Percentiles rank a stretch among this genome's conserved stretches.
Evolutionary conservation across 2,888 invertebrate genomes (phyloP).

Genomic region (Plusia festucae): DNA sequence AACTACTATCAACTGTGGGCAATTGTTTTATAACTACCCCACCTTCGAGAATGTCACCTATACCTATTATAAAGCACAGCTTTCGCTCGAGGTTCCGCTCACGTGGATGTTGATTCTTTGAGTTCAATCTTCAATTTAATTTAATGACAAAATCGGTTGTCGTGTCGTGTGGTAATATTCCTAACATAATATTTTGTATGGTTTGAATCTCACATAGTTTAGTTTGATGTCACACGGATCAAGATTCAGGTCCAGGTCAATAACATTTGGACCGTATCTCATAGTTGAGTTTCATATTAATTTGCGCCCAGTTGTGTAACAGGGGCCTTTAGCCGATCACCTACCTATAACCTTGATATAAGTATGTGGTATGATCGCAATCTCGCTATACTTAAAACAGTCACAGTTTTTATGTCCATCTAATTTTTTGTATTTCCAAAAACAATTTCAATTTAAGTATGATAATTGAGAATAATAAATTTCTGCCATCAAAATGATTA

Average conservation of each 20-base stretch:
- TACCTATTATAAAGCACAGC: too few relatives aligned
- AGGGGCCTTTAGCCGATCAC: neutral
- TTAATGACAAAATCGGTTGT: too few relatives aligned
- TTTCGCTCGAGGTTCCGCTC: too few relatives aligned
- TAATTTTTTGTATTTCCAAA: neutral
- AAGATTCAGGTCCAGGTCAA: neutral
- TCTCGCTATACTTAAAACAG: neutral
- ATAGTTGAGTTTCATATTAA: conserved; percentile 2
- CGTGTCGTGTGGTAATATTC: too few relatives aligned
- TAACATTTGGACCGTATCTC: conserved; percentile 2
- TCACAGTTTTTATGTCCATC: neutral
- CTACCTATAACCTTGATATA: neutral
- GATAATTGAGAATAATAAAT: neutral
- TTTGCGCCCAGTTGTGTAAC: conserved; percentile 15
- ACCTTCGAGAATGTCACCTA: too few relatives aligned
- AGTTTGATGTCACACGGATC: conserved; percentile 2
- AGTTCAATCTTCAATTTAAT: too few relatives aligned
- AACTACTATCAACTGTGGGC: too few relatives aligned
- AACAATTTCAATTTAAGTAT: too few relatives aligned
- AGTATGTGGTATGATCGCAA: neutral
- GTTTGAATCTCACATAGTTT: neutral
- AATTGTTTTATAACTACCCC: too few relatives aligned
- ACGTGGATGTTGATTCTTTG: too few relatives aligned
- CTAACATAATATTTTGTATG: too few relatives aligned
- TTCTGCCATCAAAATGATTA: neutral